Percentiles rank a stretch among this genome's conserved stretches.
Evolutionary conservation across 2,113 vertebrate genomes (phyloP).

Genomic region (Hipposideros armiger): DNA sequence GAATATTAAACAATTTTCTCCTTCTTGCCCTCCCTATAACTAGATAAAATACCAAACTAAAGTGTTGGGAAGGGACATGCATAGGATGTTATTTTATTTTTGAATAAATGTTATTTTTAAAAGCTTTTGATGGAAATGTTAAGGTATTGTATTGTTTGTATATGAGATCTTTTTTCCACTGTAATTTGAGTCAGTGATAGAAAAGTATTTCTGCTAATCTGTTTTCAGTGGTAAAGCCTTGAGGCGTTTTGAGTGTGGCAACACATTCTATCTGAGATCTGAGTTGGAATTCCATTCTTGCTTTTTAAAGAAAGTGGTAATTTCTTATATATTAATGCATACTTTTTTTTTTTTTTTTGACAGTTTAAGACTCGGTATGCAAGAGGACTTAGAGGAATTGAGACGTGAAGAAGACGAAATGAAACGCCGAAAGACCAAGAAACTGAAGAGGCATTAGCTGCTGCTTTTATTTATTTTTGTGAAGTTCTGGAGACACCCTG

Average conservation of each 20-base stretch:
- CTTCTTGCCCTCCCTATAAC: background rate
- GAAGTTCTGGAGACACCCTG: conserved; percentile 53
- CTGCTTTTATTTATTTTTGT: conserved; percentile 71
- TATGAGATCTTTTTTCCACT: conserved; percentile 1
- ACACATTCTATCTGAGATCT: background rate
- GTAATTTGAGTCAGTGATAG: background rate
- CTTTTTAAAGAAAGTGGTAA: conserved; percentile 51
- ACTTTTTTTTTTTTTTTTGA: conserved; percentile 54
- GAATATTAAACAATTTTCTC: conserved; percentile 24
- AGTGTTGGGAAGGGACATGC: background rate
- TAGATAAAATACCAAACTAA: conserved; percentile 34
- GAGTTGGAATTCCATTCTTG: conserved; percentile 29
- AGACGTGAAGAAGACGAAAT: conserved; percentile 92
- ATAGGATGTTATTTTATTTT: conserved; percentile 11
- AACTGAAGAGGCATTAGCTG: conserved; percentile 89
- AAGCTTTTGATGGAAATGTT: background rate
- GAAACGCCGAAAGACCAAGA: conserved; percentile 89
- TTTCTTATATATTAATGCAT: conserved; percentile 42
- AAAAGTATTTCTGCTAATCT: background rate
- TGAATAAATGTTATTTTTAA: conserved; percentile 52
- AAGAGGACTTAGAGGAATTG: conserved; percentile 95
- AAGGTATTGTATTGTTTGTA: background rate
- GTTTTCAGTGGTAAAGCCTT: background rate
- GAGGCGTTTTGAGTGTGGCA: background rate
- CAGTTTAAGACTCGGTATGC: conserved; percentile 93